A percentile compares a stretch with the other conserved stretches of the same genome.
These are phyloP conservation scores for Lithophane socia DNA, from an alignment of 2,888 invertebrate genomes.

Conservation along the genomic window DNA sequence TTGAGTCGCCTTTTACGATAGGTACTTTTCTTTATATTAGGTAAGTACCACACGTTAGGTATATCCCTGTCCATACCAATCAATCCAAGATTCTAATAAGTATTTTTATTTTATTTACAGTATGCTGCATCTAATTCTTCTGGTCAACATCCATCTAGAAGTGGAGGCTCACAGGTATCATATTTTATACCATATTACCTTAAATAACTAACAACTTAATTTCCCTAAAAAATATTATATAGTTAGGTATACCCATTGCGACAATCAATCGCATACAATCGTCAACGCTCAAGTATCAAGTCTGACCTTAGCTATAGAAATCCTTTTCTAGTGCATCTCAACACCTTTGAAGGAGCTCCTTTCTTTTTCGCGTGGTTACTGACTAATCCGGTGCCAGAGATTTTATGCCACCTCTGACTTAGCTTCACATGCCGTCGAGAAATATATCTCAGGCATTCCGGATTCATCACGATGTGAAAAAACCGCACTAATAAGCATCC, in stretches of 20 bases:
- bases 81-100: neutral
- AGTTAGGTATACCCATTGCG: neutral
- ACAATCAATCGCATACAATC: neutral
- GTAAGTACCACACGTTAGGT: neutral
- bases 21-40: neutral
- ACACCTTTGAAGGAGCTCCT: neutral
- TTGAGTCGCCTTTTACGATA: neutral
- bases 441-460: too few relatives aligned
- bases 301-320: neutral
- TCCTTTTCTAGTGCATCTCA: neutral
- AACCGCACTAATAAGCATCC: neutral
- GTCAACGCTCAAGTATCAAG: too few relatives aligned
- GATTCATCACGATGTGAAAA: too few relatives aligned
- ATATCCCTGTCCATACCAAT: neutral
- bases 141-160: slow-evolving; percentile 84
- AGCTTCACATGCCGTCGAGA: too few relatives aligned
- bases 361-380: too few relatives aligned
- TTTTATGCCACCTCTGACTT: too few relatives aligned
- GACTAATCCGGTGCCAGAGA: too few relatives aligned
- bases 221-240: neutral
- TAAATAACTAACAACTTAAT: neutral
- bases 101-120: slow-evolving; percentile 74
- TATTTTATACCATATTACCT: neutral
- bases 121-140: slow-evolving; percentile 80
- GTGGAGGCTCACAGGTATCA: slow-evolving; percentile 82